Evolutionary conservation across 2,113 vertebrate species (phyloP).

Genomic region (Cheirogaleus medius): DNA sequence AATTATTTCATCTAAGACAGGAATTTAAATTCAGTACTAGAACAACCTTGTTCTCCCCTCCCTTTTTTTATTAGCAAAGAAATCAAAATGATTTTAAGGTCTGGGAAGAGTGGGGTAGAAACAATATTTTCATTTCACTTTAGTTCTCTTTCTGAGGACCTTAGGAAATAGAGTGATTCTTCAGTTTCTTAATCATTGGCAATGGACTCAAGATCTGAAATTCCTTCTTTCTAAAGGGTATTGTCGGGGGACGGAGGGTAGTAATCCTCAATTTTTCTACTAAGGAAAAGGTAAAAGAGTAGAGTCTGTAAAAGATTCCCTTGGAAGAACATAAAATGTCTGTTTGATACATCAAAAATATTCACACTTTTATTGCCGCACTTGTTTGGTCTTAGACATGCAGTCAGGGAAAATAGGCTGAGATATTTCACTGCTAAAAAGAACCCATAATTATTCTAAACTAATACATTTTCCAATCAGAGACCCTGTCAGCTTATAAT

Average conservation of each 20-base stretch:
- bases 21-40: not conserved
- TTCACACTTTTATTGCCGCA: constrained; percentile 10
- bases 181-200: not conserved
- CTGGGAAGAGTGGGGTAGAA: not conserved
- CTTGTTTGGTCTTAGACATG: constrained; percentile 38
- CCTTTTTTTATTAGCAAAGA: not conserved
- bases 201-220: not conserved
- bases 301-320: not conserved
- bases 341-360: constrained; percentile 40
- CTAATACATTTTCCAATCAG: constrained; percentile 48
- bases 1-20: not conserved
- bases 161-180: not conserved
- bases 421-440: constrained; percentile 44
- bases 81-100: not conserved
- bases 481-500: constrained; percentile 42
- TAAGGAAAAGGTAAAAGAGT: not conserved
- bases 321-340: not conserved
- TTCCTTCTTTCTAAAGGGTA: not conserved
- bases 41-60: not conserved
- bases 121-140: not conserved
- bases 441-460: constrained; percentile 18
- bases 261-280: not conserved
- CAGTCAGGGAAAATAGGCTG: constrained; percentile 39
- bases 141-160: not conserved
- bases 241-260: not conserved